A percentile compares a stretch with the other conserved stretches of the same genome.
phyloP scores from a whole-genome alignment of 2,113 vertebrate species.

The Carassius carassius region DNA sequence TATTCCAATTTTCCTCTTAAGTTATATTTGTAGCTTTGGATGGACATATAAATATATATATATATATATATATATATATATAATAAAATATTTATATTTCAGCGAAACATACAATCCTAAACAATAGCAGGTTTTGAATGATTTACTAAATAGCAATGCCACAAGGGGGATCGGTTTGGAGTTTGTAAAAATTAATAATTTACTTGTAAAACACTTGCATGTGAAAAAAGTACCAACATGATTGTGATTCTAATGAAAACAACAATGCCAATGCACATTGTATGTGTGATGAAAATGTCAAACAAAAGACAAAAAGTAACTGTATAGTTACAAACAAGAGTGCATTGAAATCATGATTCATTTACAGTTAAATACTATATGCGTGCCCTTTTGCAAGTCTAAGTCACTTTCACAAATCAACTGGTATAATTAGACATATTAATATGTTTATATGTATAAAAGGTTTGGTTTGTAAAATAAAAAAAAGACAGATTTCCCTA shows the following conservation, averaged over 20 bases:
- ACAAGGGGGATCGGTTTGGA: not conserved
- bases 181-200: not conserved
- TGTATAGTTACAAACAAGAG: too few relatives aligned
- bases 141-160: not conserved
- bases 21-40: too few relatives aligned
- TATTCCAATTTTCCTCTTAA: too few relatives aligned
- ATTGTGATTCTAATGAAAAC: too few relatives aligned
- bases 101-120: not conserved
- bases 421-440: not conserved
- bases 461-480: conserved; percentile 4
- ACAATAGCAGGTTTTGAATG: not conserved
- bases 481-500: conserved; percentile 14
- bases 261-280: too few relatives aligned
- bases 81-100: too few relatives aligned
- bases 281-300: too few relatives aligned
- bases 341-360: too few relatives aligned
- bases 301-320: too few relatives aligned
- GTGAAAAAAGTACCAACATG: too few relatives aligned
- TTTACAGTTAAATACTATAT: not conserved
- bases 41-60: too few relatives aligned
- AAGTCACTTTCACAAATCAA: not conserved
- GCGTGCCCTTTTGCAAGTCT: not conserved
- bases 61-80: too few relatives aligned
- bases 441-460: not conserved
- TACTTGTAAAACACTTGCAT: not conserved